Evolutionary conservation across 2,888 invertebrate genomes (phyloP), one percentile per base, ranked within the genome.

Genomic region (Tetragnatha montana): DNA sequence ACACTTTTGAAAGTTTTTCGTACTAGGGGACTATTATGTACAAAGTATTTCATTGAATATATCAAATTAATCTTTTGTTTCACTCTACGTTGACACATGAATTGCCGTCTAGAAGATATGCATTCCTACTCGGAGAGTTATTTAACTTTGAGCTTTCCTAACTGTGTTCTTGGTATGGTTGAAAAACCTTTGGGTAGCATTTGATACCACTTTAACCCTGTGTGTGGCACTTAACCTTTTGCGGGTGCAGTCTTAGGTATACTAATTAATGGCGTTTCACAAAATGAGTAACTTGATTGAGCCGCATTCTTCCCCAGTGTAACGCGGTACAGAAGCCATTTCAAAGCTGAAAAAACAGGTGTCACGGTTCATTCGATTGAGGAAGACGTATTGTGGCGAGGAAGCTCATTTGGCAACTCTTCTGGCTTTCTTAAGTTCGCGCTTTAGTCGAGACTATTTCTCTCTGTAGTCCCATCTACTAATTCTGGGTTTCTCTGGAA

Each of bases 371-470:
- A 83, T 88, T 73, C 82, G 78, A 79, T 82, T 88, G 82, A 88
- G 19, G 60, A 88, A 81, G 81, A 88, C 49, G 73, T 73, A 82
- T 83, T 83, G 21, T 50, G 17, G 21, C n/a, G 51, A 69, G 49
- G 69, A 3, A 78, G 82, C 78, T 78, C 78, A 82, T 76, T 88
- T 88, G 88, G 88, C 88, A 88, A 73, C n/a, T 73, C 10, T 86
- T 79, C 35, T 78, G n/a, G 51, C 14, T 74, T 73, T 22, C 73
- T 12, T 60, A 17, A 12, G 17, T 81, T 70, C 73, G 51, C 21
- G 47, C 35, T 69, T 17, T 17, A 19, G 22, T 35, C 22, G 19
- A 47, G 49, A 81, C 49, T 51, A 51, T 78, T 14, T 78, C 51
- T 19, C 21, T 49, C 47, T 14, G 17, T 8, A n/a, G 17, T 14